Evolutionary conservation across 2,113 vertebrate genomes (phyloP).

Genomic region (Ailurus styani): DNA sequence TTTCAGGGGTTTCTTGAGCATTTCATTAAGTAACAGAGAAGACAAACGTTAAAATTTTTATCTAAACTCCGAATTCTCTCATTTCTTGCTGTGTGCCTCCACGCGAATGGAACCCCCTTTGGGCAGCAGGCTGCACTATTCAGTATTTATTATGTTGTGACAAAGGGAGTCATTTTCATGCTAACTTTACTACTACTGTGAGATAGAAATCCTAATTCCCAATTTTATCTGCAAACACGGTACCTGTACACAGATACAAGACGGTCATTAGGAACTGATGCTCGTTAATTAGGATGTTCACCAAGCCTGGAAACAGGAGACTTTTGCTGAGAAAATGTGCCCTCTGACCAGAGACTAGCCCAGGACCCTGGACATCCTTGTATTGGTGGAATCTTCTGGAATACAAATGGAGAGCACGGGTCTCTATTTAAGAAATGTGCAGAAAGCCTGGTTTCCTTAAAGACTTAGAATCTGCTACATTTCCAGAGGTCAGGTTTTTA

Average conservation of each 20-base stretch:
- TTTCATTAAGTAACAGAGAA: background rate
- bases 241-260: background rate
- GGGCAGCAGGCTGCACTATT: background rate
- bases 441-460: background rate
- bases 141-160: background rate
- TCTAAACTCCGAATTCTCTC: background rate
- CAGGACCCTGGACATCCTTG: background rate
- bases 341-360: background rate
- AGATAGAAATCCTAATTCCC: background rate
- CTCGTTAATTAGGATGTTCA: background rate
- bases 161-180: background rate
- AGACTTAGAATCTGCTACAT: background rate
- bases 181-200: background rate
- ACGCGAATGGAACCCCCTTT: background rate
- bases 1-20: background rate
- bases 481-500: background rate
- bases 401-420: background rate
- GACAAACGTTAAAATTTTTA: background rate
- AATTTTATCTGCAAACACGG: background rate
- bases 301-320: background rate
- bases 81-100: background rate
- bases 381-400: background rate
- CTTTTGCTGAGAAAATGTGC: background rate
- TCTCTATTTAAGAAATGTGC: background rate
- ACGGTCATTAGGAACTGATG: background rate